Base-by-base conservation (phyloP, 2,888 invertebrate genomes). In the Dysmachus trigonus region DNA sequence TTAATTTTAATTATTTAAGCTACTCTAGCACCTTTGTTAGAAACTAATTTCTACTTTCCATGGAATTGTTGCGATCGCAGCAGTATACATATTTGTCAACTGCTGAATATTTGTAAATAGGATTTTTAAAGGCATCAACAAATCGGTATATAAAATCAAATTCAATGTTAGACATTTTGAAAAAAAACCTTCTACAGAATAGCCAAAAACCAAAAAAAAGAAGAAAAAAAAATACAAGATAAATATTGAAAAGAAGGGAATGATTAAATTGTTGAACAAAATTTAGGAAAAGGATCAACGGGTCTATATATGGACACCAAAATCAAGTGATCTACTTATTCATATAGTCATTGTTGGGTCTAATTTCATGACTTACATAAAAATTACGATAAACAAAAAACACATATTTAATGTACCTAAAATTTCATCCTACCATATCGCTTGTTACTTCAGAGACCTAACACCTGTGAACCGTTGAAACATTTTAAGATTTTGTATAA, bases 401-500 rank as follows among this genome's bases (percentile, higher is more conserved):
- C 13, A 41, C 38, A 33, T 73, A 35, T 73, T 73, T 73, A 33
- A 31, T 31, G 81, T 81, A 81, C 81, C 81, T 81, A 33, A 62
- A 53, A 62, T 53, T 53, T 33, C 81, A 53, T 53, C 53, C 31
- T 33, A 81, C 33, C 81, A 81, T 81, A 81, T 81, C 81, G 81
- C 81, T 81, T 81, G 33, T 47, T 27, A 76, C 41, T 41, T 79
- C 79, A 47, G 76, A 76, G 79, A 81, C 62, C 31, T 81, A 73
- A 73, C 53, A 53, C 8, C 22, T 62, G 33, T 31, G 22, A 62
- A 81, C 53, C 33, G 53, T 53, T 81, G 30, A 81, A 53, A 81
- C n/a, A 81, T 31, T 81, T 76, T 31, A 62, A 81, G 22, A 79
- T 81, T 81, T 81, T 81, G 81, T 81, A 81, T 76, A 38, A 53